A percentile compares a stretch with the other conserved stretches of the same genome.
phyloP scores from a whole-genome alignment of 2,888 invertebrate species.

The Gastracanthus pulcherrimus region DNA sequence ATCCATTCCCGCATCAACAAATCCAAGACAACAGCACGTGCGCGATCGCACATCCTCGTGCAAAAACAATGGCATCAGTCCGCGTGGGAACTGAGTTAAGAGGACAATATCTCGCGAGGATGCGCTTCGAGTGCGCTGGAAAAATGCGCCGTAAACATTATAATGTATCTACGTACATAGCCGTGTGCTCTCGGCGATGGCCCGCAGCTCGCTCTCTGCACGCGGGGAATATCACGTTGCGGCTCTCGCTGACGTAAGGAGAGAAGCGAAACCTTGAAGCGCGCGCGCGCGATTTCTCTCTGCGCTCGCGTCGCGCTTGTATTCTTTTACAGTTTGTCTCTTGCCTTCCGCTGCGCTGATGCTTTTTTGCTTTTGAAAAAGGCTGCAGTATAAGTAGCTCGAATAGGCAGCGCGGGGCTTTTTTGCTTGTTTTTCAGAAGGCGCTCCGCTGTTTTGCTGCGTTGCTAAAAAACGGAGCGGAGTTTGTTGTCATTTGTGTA shows the following conservation, averaged over 20 bases:
- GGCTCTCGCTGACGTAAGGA: conserved; percentile 36
- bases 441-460: too few species aligned
- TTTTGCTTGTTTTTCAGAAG: background rate
- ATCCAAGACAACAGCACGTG: background rate
- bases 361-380: background rate
- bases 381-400: too few species aligned
- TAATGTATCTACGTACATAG: background rate
- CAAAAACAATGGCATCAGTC: background rate
- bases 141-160: too few species aligned
- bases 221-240: background rate
- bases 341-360: conserved; percentile 10
- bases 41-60: background rate
- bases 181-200: background rate
- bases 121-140: too few species aligned
- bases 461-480: too few species aligned
- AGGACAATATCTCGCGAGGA: conserved; percentile 1
- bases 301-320: background rate
- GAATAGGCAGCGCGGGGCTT: too few species aligned
- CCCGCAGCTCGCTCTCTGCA: too few species aligned
- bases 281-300: conserved; percentile 12
- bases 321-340: conserved; percentile 5
- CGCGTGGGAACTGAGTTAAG: conserved; percentile 45
- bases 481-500: too few species aligned
- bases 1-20: too few species aligned
- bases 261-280: conserved; percentile 46